phyloP scores from a whole-genome alignment of 2,113 vertebrate species.

The Phasianus colchicus region DNA sequence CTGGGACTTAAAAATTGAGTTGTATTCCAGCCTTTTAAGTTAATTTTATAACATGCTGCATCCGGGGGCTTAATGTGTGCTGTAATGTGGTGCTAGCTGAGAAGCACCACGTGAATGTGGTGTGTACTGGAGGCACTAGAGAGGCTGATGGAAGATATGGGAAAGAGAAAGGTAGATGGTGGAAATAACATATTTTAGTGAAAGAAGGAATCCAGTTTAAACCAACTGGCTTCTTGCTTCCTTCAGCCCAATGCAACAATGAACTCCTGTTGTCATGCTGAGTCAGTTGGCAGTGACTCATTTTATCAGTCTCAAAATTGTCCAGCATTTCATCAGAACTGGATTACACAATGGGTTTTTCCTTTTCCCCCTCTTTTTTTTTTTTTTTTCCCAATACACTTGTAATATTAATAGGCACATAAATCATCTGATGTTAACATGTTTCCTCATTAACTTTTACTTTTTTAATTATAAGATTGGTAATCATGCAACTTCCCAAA shows the following conservation, averaged over 20 bases:
- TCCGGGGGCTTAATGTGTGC: slow-evolving; percentile 46
- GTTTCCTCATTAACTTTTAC: slow-evolving; percentile 63
- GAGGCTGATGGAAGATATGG: background rate
- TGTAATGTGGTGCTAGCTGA: slow-evolving; percentile 26
- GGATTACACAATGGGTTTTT: slow-evolving; percentile 59
- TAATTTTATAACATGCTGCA: slow-evolving; percentile 67
- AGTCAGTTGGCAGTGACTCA: slow-evolving; percentile 69
- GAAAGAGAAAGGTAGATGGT: slow-evolving; percentile 29
- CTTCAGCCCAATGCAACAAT: slow-evolving; percentile 56
- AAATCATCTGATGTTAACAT: slow-evolving; percentile 29
- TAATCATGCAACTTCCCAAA: slow-evolving; percentile 54
- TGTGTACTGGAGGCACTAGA: slow-evolving; percentile 33
- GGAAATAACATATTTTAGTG: slow-evolving; percentile 38
- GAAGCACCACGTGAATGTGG: slow-evolving; percentile 43
- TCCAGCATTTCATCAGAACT: slow-evolving; percentile 56
- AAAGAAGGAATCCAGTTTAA: slow-evolving; percentile 47
- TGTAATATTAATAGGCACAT: slow-evolving; percentile 42
- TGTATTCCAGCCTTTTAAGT: slow-evolving; percentile 71
- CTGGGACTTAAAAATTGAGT: slow-evolving; percentile 69
- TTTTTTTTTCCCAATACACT: background rate
- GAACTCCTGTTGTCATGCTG: slow-evolving; percentile 65
- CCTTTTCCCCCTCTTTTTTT: background rate
- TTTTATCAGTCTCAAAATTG: slow-evolving; percentile 61
- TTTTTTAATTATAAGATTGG: slow-evolving; percentile 59
- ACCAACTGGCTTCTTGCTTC: slow-evolving; percentile 45